Evolutionary conservation across 2,113 vertebrate genomes (phyloP).

Genomic region (Alces alces): DNA sequence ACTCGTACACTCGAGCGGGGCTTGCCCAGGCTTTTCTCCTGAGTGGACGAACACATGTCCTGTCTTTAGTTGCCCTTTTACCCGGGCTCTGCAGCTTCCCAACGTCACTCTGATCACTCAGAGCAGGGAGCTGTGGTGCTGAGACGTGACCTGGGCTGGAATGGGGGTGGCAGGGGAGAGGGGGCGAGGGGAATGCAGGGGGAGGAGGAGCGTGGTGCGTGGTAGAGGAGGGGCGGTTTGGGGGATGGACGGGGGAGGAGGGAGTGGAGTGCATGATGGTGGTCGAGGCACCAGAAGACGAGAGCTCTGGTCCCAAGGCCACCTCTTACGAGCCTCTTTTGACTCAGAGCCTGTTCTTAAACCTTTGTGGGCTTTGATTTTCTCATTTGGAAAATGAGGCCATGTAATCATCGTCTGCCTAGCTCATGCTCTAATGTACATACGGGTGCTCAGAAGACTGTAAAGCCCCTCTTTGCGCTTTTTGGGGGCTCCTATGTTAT

Average conservation of each 20-base stretch:
- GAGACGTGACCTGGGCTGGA: no score
- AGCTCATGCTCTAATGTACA: not conserved
- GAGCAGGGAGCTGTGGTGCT: not conserved
- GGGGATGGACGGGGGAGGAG: not conserved
- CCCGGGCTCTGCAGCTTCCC: not conserved
- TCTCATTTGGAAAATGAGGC: not conserved
- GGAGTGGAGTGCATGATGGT: not conserved
- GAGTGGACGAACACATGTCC: not conserved
- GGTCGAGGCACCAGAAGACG: fast-evolving
- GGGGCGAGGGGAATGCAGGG: no score
- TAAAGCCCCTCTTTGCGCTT: not conserved
- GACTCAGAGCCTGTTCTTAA: not conserved
- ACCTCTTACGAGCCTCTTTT: not conserved
- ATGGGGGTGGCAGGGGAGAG: not conserved
- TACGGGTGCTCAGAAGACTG: not conserved
- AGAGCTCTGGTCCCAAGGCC: not conserved
- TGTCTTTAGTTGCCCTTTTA: not conserved
- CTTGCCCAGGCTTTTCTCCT: not conserved
- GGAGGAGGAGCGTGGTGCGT: no score
- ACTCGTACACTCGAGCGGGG: not conserved
- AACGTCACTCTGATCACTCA: not conserved
- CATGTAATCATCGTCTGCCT: not conserved
- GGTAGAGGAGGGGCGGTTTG: no score
- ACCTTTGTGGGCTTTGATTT: not conserved
- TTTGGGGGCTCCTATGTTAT: not conserved